Evolutionary conservation across 2,797 vertebrate genomes (phyloP).

Genomic region (Danio jaintianensis): DNA sequence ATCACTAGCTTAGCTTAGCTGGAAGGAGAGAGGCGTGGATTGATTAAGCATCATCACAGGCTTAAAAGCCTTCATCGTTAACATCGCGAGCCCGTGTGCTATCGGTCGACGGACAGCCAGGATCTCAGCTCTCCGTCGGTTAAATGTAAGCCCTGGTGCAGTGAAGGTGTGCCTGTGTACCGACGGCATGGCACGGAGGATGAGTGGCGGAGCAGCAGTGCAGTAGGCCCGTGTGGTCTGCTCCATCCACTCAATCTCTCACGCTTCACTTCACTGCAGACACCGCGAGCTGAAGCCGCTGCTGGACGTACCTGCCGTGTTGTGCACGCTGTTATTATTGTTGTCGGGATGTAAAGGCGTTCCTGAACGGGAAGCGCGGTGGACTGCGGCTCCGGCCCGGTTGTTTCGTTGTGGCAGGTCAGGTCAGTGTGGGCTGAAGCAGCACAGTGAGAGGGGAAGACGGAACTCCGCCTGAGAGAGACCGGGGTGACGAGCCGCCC

Average conservation of each 20-base stretch:
- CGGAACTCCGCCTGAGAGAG: constrained; percentile 39
- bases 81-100: background rate
- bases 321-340: constrained; percentile 9
- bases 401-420: constrained; percentile 74
- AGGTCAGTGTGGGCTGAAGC: constrained; percentile 65
- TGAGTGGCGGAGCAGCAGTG: background rate
- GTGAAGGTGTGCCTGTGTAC: background rate
- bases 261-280: background rate
- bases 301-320: constrained; percentile 56
- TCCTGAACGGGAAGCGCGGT: constrained; percentile 67
- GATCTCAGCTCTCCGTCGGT: background rate
- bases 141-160: background rate
- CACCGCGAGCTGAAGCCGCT: background rate
- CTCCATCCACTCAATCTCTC: constrained; percentile 7
- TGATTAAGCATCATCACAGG: constrained; percentile 5
- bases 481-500: constrained; percentile 1
- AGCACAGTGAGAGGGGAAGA: constrained; percentile 21
- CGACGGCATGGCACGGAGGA: background rate
- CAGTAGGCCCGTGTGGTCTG: constrained; percentile 27
- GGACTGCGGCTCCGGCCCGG: constrained; percentile 73
- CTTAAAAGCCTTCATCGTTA: background rate
- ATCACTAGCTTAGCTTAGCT: constrained; percentile 38
- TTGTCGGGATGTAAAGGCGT: constrained; percentile 66
- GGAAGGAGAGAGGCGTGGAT: constrained; percentile 23
- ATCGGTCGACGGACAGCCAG: background rate